These are phyloP conservation scores for Aspiorhynchus laticeps DNA, from an alignment of 2,113 vertebrate genomes.

Conservation along the genomic window DNA sequence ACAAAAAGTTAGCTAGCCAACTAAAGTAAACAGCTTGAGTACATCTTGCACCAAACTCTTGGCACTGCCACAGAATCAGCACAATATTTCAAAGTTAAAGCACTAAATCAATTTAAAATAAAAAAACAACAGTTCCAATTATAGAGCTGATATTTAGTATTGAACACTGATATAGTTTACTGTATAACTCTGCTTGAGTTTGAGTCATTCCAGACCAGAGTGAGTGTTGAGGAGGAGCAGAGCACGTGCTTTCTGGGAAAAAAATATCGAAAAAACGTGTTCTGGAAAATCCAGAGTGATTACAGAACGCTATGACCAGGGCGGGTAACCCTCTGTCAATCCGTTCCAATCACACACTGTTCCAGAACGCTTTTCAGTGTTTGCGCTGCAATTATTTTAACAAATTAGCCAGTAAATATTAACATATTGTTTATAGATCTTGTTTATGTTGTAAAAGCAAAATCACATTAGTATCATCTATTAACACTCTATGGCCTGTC, in stretches of 20 bases:
- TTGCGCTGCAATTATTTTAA: neutral
- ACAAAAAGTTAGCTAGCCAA: neutral
- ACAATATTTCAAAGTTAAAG: neutral
- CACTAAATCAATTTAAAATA: neutral
- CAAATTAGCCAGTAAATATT: neutral
- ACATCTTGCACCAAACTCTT: neutral
- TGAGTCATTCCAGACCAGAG: neutral
- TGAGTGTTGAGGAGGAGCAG: neutral
- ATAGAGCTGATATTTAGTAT: neutral
- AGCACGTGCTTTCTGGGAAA: neutral
- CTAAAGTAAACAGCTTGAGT: neutral
- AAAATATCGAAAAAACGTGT: neutral
- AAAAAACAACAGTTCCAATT: neutral
- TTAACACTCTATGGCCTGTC: neutral
- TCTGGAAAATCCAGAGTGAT: conserved; percentile 18
- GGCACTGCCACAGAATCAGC: neutral
- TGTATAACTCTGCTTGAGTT: neutral
- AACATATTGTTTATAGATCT: neutral
- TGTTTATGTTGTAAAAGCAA: neutral
- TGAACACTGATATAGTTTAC: neutral
- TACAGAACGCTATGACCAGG: neutral
- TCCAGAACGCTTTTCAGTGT: neutral
- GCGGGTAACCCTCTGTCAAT: neutral
- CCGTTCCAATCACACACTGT: neutral
- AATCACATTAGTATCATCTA: neutral